Evolutionary conservation across 2,797 vertebrate genomes (phyloP).

Genomic region (Melanotaenia pygmaea): DNA sequence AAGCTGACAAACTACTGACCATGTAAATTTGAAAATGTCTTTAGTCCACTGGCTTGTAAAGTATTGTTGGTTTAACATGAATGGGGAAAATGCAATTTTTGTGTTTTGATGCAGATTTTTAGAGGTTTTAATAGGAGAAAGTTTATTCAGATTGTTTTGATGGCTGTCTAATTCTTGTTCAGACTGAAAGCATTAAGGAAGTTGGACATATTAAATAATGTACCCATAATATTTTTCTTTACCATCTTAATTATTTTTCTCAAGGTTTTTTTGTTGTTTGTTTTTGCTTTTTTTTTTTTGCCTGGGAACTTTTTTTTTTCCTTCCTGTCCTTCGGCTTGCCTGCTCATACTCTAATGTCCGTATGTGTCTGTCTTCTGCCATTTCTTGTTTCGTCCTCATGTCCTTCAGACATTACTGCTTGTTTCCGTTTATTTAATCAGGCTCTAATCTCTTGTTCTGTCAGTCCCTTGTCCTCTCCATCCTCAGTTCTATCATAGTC

Average conservation of each 20-base stretch:
- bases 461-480: conserved; percentile 11
- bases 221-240: not conserved
- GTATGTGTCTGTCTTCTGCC: conserved; percentile 9
- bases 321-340: not conserved
- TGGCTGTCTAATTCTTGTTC: no score
- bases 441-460: conserved; percentile 8
- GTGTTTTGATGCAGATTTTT: no score
- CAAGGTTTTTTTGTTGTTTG: not conserved
- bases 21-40: not conserved
- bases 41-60: no score
- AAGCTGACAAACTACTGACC: not conserved
- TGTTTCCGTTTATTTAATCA: conserved; percentile 10
- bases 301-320: not conserved
- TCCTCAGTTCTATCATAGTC: not conserved
- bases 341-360: conserved; percentile 1
- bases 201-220: no score
- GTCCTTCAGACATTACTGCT: not conserved
- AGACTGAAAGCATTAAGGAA: no score
- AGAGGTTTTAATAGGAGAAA: no score
- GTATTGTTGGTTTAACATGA: no score
- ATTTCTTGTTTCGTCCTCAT: conserved; percentile 16
- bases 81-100: not conserved
- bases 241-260: not conserved
- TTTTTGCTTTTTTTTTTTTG: not conserved
- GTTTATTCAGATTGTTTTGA: no score